Conservation (phyloP, 2,113 vertebrate genomes). For the Setophaga coronata region DNA sequence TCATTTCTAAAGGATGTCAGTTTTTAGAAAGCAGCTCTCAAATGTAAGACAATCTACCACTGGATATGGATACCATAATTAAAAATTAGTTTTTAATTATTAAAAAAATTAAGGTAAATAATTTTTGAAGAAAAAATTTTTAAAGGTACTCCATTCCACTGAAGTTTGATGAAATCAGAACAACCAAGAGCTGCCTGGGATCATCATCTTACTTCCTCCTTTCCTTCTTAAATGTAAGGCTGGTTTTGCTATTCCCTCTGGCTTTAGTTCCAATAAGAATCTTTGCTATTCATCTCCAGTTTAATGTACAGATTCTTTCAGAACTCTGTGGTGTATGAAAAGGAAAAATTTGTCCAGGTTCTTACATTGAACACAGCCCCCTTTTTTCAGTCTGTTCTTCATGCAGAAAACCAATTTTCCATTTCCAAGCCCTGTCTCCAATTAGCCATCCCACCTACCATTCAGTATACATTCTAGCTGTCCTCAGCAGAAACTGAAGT, state of each 20-base stretch:
- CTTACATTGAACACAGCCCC: not conserved
- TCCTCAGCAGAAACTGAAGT: not conserved
- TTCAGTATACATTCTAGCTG: not conserved
- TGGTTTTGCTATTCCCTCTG: not conserved
- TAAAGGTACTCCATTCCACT: not conserved
- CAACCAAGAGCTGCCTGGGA: not conserved
- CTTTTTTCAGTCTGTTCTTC: not conserved
- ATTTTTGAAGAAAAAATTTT: not conserved
- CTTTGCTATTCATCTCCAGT: not conserved
- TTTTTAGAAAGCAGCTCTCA: not conserved
- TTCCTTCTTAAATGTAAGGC: not conserved
- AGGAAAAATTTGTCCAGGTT: not conserved
- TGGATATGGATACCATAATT: not conserved
- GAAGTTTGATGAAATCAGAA: not conserved
- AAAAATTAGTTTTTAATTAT: not conserved
- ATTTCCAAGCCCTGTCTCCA: not conserved
- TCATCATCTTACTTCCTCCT: not conserved
- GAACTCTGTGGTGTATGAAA: not conserved
- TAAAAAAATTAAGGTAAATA: not conserved
- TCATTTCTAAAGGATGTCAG: not conserved
- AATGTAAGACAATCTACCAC: not conserved
- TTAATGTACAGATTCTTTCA: not conserved
- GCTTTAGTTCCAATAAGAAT: not conserved
- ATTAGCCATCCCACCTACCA: not conserved
- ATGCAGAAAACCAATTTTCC: not conserved